Evolutionary conservation across 2,113 vertebrate genomes (phyloP).

Genomic region (Hystrix brachyura): DNA sequence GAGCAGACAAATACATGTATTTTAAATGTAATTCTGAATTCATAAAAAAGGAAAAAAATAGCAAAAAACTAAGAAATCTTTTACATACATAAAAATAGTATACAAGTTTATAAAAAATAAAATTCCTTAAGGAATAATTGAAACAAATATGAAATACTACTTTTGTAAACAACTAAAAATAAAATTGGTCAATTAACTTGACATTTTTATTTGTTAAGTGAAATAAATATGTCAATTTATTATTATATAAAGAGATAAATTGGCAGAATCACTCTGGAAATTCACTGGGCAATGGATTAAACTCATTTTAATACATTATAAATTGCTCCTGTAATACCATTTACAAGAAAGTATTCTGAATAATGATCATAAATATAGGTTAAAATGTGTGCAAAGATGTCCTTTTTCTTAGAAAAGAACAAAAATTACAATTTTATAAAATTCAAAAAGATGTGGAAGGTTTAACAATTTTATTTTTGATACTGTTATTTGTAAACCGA

Average conservation of each 20-base stretch:
- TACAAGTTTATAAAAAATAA: background rate
- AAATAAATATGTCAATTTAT: background rate
- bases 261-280: background rate
- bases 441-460: background rate
- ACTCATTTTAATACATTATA: background rate
- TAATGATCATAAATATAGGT: background rate
- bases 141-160: background rate
- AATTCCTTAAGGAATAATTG: background rate
- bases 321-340: background rate
- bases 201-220: slow-evolving; percentile 1
- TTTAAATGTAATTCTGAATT: slow-evolving; percentile 2
- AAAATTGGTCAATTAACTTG: background rate
- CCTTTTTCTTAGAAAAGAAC: background rate
- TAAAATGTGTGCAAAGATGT: background rate
- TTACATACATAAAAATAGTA: slow-evolving; percentile 6
- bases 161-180: slow-evolving; percentile 16
- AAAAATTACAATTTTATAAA: background rate
- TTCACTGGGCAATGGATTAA: background rate
- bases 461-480: background rate
- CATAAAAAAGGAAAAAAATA: background rate
- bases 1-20: background rate
- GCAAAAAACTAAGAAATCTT: background rate
- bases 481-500: background rate
- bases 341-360: background rate
- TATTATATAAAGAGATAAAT: background rate